A percentile compares a stretch with the other conserved stretches of the same genome.
phyloP scores from a whole-genome alignment of 2,888 invertebrate species.

The Pherbina coryleti region DNA sequence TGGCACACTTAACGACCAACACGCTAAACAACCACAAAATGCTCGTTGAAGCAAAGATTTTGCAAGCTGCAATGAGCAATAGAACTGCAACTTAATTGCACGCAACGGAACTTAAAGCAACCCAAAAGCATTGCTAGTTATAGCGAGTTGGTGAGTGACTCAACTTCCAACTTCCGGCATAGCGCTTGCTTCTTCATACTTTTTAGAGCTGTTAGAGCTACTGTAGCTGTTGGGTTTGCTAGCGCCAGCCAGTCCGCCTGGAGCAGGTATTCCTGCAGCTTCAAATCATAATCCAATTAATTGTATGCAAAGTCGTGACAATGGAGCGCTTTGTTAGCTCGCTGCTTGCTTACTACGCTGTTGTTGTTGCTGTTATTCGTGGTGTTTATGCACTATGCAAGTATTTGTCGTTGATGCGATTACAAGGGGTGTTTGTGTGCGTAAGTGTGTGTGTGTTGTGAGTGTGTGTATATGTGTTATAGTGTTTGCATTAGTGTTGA shows the following conservation, averaged over 20 bases:
- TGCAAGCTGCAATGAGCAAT: background rate
- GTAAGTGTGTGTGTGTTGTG: too few species aligned
- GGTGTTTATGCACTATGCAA: background rate
- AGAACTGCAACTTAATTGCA: background rate
- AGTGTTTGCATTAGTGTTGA: too few species aligned
- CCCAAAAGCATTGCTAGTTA: too few species aligned
- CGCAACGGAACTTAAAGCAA: background rate
- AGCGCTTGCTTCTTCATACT: too few species aligned
- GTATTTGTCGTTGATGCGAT: too few species aligned
- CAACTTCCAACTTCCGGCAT: too few species aligned
- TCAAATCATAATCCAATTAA: slow-evolving; percentile 35
- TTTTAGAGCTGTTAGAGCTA: too few species aligned
- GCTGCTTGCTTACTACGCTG: background rate
- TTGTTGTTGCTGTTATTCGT: slow-evolving; percentile 1
- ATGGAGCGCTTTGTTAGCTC: slow-evolving; percentile 11
- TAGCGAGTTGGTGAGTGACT: too few species aligned
- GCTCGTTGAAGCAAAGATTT: background rate
- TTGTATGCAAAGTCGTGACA: slow-evolving; percentile 27
- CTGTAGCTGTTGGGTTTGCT: background rate
- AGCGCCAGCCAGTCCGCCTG: background rate
- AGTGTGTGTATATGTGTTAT: too few species aligned
- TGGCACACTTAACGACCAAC: too few species aligned
- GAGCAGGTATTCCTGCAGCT: slow-evolving; percentile 6
- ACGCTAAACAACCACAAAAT: too few species aligned
- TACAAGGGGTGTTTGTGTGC: too few species aligned